Conservation (phyloP, 2,888 invertebrate genomes). For the Callimorpha dominula region DNA sequence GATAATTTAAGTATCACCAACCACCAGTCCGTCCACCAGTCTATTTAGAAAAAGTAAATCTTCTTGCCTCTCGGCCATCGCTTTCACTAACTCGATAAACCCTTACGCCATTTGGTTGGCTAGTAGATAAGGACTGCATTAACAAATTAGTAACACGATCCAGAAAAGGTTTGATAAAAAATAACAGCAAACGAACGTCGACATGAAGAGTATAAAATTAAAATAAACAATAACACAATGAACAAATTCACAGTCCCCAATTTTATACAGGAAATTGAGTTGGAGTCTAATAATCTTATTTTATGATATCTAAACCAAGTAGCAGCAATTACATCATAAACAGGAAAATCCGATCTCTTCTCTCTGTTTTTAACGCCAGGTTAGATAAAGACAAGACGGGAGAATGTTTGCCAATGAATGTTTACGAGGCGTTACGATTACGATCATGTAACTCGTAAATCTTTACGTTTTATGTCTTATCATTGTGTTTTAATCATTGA, state of each 20-base stretch:
- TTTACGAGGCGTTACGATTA: constrained; percentile 46
- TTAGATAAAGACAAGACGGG: constrained; percentile 25
- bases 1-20: no score
- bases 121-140: no score
- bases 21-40: no score
- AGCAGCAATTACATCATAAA: constrained; percentile 44
- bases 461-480: constrained; percentile 38
- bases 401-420: constrained; percentile 39
- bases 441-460: constrained; percentile 44
- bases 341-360: constrained; percentile 25
- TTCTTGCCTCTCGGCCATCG: no score
- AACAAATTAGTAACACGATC: no score
- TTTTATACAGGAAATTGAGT: constrained; percentile 27
- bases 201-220: not conserved
- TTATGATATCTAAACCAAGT: constrained; percentile 39
- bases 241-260: constrained; percentile 15
- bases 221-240: constrained; percentile 13
- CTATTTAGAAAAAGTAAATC: no score
- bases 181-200: no score
- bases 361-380: constrained; percentile 20
- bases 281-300: constrained; percentile 35
- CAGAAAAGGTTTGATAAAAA: not conserved
- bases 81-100: no score
- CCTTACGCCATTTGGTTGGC: no score
- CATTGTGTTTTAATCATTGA: constrained; percentile 43